phyloP scores from a whole-genome alignment of 2,113 vertebrate genomes.

The Ctenomys sociabilis region DNA sequence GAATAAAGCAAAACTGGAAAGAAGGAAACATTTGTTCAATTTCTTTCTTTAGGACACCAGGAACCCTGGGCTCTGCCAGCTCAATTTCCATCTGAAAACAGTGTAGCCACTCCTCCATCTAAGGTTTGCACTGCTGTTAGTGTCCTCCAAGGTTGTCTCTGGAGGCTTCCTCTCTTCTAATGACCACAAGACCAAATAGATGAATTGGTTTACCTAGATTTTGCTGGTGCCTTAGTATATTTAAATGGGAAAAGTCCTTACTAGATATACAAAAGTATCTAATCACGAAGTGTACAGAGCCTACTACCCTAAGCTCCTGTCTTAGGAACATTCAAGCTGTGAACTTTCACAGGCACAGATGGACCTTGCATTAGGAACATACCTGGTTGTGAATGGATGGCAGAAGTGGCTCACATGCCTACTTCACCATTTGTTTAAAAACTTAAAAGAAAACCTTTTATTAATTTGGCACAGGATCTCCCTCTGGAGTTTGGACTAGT shows the following conservation, averaged over 20 bases:
- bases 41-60: neutral
- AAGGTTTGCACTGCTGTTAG: accelerated
- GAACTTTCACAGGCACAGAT: neutral
- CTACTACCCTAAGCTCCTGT: neutral
- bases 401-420: neutral
- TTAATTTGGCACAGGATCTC: too few relatives aligned
- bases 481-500: too few relatives aligned
- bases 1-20: neutral
- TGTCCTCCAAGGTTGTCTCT: neutral
- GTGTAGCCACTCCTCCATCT: neutral
- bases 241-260: neutral
- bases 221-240: neutral
- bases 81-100: neutral
- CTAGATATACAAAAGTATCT: neutral
- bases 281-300: neutral
- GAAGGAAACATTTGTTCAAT: neutral
- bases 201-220: neutral
- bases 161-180: neutral
- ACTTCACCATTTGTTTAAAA: neutral
- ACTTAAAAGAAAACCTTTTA: too few relatives aligned
- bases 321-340: neutral
- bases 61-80: neutral
- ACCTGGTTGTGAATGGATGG: neutral
- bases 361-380: neutral
- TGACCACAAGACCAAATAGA: neutral